These are phyloP conservation scores for Leptobrachium ailaonicum DNA, from an alignment of 2,113 vertebrate genomes.

Conservation along the genomic window DNA sequence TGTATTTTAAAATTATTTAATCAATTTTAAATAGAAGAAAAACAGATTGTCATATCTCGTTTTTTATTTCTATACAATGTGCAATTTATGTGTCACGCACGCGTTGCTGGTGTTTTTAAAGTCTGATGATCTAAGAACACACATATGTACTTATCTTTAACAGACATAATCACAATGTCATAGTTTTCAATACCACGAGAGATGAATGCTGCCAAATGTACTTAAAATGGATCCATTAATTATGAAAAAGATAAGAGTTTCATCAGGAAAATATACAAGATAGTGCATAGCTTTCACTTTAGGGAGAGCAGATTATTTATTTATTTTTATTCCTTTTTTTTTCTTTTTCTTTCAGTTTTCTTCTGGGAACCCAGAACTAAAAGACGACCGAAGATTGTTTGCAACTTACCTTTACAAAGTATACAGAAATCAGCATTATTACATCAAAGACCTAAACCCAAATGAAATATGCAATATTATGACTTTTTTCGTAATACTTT, in stretches of 20 bases:
- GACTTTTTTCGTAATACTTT: too few species aligned
- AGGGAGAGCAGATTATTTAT: slow-evolving; percentile 66
- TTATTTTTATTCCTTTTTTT: background rate
- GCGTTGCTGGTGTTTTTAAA: slow-evolving; percentile 71
- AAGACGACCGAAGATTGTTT: too few species aligned
- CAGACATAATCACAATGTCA: slow-evolving; percentile 80
- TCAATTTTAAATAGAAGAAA: background rate
- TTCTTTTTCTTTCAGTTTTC: background rate
- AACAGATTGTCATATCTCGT: background rate
- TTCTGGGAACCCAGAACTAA: too few species aligned
- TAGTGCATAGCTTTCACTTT: slow-evolving; percentile 76
- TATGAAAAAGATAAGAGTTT: slow-evolving; percentile 79
- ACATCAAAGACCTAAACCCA: too few species aligned
- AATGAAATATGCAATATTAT: too few species aligned
- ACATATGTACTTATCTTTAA: slow-evolving; percentile 75
- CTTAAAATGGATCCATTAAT: slow-evolving; percentile 78
- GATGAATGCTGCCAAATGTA: slow-evolving; percentile 71
- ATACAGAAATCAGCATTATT: too few species aligned
- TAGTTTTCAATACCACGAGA: slow-evolving; percentile 76
- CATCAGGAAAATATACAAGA: slow-evolving; percentile 79
- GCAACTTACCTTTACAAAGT: too few species aligned
- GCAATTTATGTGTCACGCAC: background rate
- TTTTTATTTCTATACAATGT: slow-evolving; percentile 17
- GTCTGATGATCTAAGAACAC: slow-evolving; percentile 72
- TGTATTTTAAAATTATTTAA: background rate